These are phyloP conservation scores for Mythimna lalbum DNA, from an alignment of 2,888 invertebrate species.

Conservation along the genomic window DNA sequence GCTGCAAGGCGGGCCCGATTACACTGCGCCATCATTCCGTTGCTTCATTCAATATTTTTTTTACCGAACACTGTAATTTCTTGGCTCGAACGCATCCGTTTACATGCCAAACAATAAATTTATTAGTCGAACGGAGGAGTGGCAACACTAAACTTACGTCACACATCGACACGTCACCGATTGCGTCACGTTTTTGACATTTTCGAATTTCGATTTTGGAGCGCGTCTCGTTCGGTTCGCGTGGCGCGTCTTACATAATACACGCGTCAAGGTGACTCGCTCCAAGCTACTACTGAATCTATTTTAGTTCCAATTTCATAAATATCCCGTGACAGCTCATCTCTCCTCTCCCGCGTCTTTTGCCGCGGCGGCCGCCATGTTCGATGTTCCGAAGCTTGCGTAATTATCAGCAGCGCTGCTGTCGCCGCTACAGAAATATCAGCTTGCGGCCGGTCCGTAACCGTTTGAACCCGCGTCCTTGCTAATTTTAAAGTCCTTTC, in stretches of 20 bases:
- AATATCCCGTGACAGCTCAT: slow-evolving; percentile 90
- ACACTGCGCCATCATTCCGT: slow-evolving; percentile 87
- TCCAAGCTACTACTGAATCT: slow-evolving; percentile 87
- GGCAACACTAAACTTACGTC: slow-evolving; percentile 87
- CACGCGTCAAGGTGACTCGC: slow-evolving; percentile 89
- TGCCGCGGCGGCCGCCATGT: slow-evolving; percentile 83
- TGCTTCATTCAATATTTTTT: slow-evolving; percentile 90
- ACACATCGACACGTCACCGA: slow-evolving; percentile 84
- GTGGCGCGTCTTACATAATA: slow-evolving; percentile 81
- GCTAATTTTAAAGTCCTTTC: slow-evolving; percentile 90
- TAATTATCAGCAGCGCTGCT: slow-evolving; percentile 80
- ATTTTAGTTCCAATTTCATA: slow-evolving; percentile 90
- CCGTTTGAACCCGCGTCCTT: slow-evolving; percentile 83
- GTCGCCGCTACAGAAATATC: slow-evolving; percentile 73
- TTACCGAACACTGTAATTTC: slow-evolving; percentile 90
- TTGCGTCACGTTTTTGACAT: slow-evolving; percentile 83
- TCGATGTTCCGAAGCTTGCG: slow-evolving; percentile 79
- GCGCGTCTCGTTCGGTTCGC: slow-evolving; percentile 76
- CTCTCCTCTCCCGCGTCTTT: slow-evolving; percentile 88
- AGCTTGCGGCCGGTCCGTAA: slow-evolving; percentile 68
- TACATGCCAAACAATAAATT: slow-evolving; percentile 91
- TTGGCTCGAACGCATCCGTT: slow-evolving; percentile 91
- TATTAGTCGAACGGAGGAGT: slow-evolving; percentile 89
- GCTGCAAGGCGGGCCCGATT: slow-evolving; percentile 84
- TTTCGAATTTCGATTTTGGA: slow-evolving; percentile 80